phyloP scores from a whole-genome alignment of 2,888 invertebrate species.

The Caenorhabditis virilis region DNA sequence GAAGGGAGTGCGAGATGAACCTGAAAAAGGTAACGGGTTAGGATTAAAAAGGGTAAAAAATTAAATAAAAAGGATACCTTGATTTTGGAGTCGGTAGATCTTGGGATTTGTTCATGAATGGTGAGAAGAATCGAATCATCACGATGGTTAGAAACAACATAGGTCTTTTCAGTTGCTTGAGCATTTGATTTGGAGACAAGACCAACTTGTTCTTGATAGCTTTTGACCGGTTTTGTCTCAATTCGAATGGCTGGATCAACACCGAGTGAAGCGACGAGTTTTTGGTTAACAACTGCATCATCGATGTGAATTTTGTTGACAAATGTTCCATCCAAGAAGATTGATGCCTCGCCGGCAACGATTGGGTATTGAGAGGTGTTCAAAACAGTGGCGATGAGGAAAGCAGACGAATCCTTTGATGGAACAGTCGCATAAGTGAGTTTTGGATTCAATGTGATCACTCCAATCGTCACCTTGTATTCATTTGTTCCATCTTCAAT shows the following conservation, averaged over 20 bases:
- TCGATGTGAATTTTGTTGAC: conserved; percentile 40
- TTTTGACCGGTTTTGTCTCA: conserved; percentile 68
- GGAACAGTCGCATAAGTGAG: conserved; percentile 68
- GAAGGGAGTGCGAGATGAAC: conserved; percentile 18
- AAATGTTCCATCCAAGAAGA: conserved; percentile 55
- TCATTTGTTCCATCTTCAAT: conserved; percentile 30
- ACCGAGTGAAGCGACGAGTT: conserved; percentile 67
- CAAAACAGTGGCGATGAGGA: conserved; percentile 43
- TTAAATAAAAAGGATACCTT: too few species aligned
- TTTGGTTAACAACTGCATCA: conserved; percentile 28
- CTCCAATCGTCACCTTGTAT: conserved; percentile 64
- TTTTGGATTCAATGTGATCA: conserved; percentile 67
- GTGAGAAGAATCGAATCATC: conserved; percentile 41
- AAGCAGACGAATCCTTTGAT: conserved; percentile 51
- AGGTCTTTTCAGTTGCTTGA: conserved; percentile 46
- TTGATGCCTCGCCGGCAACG: conserved; percentile 49
- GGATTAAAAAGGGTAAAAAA: too few species aligned
- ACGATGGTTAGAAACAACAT: conserved; percentile 48
- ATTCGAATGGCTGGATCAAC: conserved; percentile 69
- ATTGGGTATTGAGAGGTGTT: conserved; percentile 52
- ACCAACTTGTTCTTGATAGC: conserved; percentile 61
- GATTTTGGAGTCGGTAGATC: conserved; percentile 55
- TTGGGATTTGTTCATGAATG: conserved; percentile 52
- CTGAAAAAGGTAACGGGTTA: too few species aligned
- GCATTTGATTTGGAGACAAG: conserved; percentile 32